These are phyloP conservation scores for Hyles euphorbiae DNA, from an alignment of 1,140 invertebrate genomes.

Conservation along the genomic window DNA sequence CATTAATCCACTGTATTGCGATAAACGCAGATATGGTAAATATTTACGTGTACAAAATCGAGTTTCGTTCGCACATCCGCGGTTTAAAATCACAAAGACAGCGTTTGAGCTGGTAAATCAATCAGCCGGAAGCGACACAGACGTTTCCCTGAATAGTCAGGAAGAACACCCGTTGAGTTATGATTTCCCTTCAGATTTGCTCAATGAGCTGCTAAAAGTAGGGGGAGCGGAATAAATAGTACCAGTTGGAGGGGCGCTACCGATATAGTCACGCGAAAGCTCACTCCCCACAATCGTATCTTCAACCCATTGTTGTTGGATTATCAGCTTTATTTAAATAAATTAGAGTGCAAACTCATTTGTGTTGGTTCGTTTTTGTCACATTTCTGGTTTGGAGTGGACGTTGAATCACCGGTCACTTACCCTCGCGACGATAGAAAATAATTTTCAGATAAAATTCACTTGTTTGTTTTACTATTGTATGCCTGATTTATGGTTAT, in stretches of 20 bases:
- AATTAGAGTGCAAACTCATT: background rate
- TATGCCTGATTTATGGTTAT: constrained; percentile 5
- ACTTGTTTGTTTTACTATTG: constrained; percentile 5
- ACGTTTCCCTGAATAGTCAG: background rate
- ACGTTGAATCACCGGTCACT: constrained; percentile 50
- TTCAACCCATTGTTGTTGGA: constrained; percentile 2
- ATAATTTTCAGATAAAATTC: constrained; percentile 5
- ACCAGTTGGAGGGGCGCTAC: constrained; percentile 32
- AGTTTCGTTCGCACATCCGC: no score
- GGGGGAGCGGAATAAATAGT: constrained; percentile 44
- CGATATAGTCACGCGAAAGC: constrained; percentile 35
- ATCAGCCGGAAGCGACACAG: constrained; percentile 1
- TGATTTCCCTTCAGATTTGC: constrained; percentile 30
- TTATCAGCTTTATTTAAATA: background rate
- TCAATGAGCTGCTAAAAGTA: constrained; percentile 44
- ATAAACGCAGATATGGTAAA: no score
- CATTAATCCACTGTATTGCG: no score
- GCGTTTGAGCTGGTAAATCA: background rate
- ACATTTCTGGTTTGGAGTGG: background rate
- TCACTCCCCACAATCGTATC: constrained; percentile 10
- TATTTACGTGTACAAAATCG: no score
- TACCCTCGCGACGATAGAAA: constrained; percentile 40
- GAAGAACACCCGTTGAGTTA: constrained; percentile 2
- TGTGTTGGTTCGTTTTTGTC: no score
- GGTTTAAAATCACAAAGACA: no score